These are phyloP conservation scores for Actenoides lindsayi DNA, from an alignment of 2,113 vertebrate genomes.

Conservation along the genomic window DNA sequence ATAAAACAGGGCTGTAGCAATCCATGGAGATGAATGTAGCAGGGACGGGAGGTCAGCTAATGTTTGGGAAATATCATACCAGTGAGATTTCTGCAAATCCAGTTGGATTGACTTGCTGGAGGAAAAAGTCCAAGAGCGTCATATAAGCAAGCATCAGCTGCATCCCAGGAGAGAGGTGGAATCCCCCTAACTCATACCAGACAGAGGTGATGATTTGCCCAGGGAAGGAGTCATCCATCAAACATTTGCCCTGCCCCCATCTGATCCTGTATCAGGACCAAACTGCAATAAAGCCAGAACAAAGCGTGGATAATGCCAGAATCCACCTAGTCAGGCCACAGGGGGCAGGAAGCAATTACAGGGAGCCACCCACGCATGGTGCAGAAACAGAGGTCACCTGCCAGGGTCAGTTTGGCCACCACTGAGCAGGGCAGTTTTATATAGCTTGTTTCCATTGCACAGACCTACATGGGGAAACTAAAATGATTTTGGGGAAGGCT, in stretches of 20 bases:
- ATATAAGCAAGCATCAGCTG: background rate
- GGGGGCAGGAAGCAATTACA: background rate
- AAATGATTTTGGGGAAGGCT: background rate
- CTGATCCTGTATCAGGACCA: background rate
- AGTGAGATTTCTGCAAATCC: conserved; percentile 43
- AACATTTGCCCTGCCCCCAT: background rate
- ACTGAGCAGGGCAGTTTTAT: background rate
- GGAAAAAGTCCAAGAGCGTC: background rate
- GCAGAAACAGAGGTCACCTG: background rate
- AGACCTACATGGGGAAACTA: background rate
- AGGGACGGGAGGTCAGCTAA: background rate
- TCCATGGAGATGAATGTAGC: background rate
- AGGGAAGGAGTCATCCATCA: conserved; percentile 44
- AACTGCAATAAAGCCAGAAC: background rate
- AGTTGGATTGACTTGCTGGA: background rate
- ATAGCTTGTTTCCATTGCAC: background rate
- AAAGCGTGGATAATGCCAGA: background rate
- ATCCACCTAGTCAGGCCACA: background rate
- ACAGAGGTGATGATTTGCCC: conserved; percentile 35
- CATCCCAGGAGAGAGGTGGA: conserved; percentile 21
- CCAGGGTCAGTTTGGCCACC: background rate
- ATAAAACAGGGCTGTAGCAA: conserved; percentile 8
- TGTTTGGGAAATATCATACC: conserved; percentile 42
- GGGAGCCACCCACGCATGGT: fast-evolving
- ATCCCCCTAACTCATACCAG: conserved; percentile 49